Percentiles rank a stretch among this genome's conserved stretches.
Evolutionary conservation across 2,797 vertebrate species (phyloP).

Genomic region (Leuciscus waleckii): DNA sequence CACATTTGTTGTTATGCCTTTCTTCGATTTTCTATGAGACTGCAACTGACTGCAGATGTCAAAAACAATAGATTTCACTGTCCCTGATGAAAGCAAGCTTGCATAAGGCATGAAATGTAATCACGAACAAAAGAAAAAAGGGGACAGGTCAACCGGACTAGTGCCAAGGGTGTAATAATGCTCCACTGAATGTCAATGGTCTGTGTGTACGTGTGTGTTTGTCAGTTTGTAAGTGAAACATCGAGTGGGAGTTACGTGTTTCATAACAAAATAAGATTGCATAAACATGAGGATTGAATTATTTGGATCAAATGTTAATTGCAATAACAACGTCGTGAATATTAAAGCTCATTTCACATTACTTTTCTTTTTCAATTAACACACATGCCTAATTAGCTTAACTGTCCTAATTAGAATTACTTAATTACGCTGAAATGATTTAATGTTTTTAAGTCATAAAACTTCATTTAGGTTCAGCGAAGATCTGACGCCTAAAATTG

Average conservation of each 20-base stretch:
- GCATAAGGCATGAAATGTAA: neutral
- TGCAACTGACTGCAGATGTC: neutral
- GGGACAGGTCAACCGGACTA: neutral
- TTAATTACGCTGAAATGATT: neutral
- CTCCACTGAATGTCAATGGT: neutral
- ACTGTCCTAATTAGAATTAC: neutral
- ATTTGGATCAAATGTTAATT: neutral
- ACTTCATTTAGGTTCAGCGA: neutral
- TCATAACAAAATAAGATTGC: neutral
- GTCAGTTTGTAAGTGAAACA: constrained; percentile 6
- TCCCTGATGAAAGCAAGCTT: constrained; percentile 12
- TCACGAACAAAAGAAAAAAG: constrained; percentile 3
- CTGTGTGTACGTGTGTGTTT: neutral
- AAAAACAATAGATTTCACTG: constrained; percentile 22
- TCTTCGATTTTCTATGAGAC: neutral
- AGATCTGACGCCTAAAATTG: neutral
- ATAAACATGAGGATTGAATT: neutral
- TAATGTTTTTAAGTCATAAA: neutral
- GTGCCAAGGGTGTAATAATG: constrained; percentile 16
- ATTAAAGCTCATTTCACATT: neutral
- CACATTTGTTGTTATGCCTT: constrained; percentile 14
- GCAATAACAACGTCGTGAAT: neutral
- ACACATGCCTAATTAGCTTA: neutral
- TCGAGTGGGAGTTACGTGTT: neutral
- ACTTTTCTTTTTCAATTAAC: neutral